These are phyloP conservation scores for Leptopilina boulardi DNA, from an alignment of 1,140 invertebrate genomes.

Conservation along the genomic window DNA sequence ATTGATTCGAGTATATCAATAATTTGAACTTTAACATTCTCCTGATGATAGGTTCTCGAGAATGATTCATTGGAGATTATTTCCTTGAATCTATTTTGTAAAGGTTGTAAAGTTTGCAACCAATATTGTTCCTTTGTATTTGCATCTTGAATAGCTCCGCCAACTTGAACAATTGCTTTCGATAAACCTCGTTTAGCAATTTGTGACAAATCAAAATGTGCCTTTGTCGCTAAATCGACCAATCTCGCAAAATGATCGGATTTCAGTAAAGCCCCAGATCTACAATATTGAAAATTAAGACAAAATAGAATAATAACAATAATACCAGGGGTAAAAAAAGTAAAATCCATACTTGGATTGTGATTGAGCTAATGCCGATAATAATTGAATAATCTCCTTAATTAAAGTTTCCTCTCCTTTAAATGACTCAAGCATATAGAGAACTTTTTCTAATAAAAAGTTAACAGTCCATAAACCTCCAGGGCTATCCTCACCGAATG, in stretches of 20 bases:
- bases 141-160: slow-evolving; percentile 68
- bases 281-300: slow-evolving; percentile 43
- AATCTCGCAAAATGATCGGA: slow-evolving; percentile 65
- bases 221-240: slow-evolving; percentile 74
- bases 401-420: slow-evolving; percentile 78
- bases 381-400: slow-evolving; percentile 78
- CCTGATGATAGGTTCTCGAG: slow-evolving; percentile 66
- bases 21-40: slow-evolving; percentile 79
- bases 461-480: slow-evolving; percentile 79
- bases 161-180: slow-evolving; percentile 76
- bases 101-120: slow-evolving; percentile 79
- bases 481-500: slow-evolving; percentile 80
- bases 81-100: slow-evolving; percentile 78
- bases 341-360: slow-evolving; percentile 76
- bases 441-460: slow-evolving; percentile 80
- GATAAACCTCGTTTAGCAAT: slow-evolving; percentile 76
- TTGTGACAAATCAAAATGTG: slow-evolving; percentile 72
- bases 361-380: slow-evolving; percentile 78
- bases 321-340: background rate
- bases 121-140: slow-evolving; percentile 73
- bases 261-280: slow-evolving; percentile 61
- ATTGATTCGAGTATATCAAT: slow-evolving; percentile 81
- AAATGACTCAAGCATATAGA: slow-evolving; percentile 79
- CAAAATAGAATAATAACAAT: slow-evolving; percentile 31
- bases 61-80: slow-evolving; percentile 79